Evolutionary conservation across 2,888 invertebrate genomes (phyloP).

Genomic region (Parascotia fuliginaria): DNA sequence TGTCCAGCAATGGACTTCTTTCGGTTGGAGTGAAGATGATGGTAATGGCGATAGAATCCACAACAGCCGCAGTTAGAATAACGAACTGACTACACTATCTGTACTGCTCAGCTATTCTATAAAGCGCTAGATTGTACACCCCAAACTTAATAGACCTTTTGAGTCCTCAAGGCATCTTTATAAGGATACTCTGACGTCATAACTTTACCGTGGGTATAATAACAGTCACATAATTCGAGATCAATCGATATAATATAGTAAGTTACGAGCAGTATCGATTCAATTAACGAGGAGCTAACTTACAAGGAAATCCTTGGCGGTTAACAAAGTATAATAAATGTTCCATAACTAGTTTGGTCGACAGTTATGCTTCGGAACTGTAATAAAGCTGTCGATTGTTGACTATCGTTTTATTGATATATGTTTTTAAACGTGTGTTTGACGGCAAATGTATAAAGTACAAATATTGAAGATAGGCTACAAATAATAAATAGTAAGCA

Average conservation of each 20-base stretch:
- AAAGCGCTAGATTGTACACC: no score
- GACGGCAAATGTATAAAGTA: no score
- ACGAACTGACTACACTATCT: no score
- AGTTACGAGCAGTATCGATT: constrained; percentile 25
- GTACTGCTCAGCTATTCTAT: no score
- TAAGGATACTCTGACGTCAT: neutral
- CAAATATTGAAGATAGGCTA: no score
- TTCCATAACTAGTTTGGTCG: constrained; percentile 20
- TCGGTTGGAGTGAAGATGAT: no score
- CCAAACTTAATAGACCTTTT: neutral
- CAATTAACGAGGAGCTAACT: constrained; percentile 35
- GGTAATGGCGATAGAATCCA: no score
- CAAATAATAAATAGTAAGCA: no score
- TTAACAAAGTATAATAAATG: constrained; percentile 40
- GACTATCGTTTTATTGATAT: neutral
- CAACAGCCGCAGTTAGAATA: no score
- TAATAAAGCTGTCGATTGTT: neutral
- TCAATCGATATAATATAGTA: constrained; percentile 25
- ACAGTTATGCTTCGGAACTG: neutral
- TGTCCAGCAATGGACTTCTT: no score
- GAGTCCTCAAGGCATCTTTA: neutral
- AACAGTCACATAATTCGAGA: constrained; percentile 24
- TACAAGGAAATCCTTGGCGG: constrained; percentile 29
- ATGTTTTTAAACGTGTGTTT: neutral
- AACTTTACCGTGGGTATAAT: constrained; percentile 9